These are phyloP conservation scores for Euphonia xanthogaster DNA, from an alignment of 2,797 vertebrate genomes.

Conservation along the genomic window DNA sequence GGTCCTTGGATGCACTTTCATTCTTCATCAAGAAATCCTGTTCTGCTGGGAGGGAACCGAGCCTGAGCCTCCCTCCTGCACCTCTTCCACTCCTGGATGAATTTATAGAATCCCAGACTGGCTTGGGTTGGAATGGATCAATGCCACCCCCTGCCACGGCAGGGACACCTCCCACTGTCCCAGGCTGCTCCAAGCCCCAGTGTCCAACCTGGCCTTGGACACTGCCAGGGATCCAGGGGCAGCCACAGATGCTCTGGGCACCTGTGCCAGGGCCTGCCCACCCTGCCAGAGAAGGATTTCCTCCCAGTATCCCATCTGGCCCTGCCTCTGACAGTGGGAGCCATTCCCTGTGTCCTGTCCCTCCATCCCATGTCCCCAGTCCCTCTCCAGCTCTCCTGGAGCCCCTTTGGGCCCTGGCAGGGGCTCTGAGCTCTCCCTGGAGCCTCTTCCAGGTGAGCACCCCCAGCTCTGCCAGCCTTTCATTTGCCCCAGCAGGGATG, in stretches of 20 bases:
- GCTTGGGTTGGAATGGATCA: neutral
- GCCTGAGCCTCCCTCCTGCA: neutral
- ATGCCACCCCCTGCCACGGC: neutral
- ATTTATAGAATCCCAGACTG: neutral
- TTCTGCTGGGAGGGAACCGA: neutral
- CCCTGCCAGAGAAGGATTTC: rapidly evolving
- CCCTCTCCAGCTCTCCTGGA: neutral
- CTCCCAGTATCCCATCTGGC: rapidly evolving
- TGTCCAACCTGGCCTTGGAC: rapidly evolving
- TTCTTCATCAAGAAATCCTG: neutral
- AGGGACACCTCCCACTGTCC: neutral
- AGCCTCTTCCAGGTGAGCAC: neutral
- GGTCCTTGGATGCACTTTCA: neutral
- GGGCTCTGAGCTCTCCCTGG: neutral
- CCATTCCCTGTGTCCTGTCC: neutral
- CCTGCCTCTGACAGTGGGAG: neutral
- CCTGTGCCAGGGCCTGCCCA: neutral
- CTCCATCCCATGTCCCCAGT: rapidly evolving
- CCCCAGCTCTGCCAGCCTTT: neutral
- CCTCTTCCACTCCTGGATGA: neutral
- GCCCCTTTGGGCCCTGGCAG: neutral
- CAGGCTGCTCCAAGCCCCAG: neutral
- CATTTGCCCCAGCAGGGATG: neutral
- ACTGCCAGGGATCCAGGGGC: neutral
- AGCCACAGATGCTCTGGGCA: neutral